A percentile compares a stretch with the other conserved stretches of the same genome.
Conservation (phyloP, 1,140 invertebrate genomes). For the Temnothorax nylanderi region DNA sequence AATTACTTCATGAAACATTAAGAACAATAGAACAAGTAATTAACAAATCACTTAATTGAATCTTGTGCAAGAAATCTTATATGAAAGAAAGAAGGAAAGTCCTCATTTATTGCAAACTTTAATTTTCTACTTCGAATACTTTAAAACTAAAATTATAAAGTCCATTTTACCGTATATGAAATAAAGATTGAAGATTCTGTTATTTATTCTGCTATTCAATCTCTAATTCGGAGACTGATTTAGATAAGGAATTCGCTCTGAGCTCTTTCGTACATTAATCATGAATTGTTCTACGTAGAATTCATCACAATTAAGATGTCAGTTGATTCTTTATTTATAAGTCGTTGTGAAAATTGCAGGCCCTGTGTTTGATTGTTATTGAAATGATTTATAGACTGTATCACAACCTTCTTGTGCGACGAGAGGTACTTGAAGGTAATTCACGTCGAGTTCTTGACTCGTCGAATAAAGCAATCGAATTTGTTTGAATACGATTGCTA, state of each 20-base stretch:
- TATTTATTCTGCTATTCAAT: conserved; percentile 1
- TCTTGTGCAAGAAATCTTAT: neutral
- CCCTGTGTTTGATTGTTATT: neutral
- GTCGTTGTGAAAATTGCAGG: neutral
- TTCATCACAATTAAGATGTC: neutral
- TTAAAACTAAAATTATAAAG: neutral
- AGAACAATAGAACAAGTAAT: neutral
- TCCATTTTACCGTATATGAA: neutral
- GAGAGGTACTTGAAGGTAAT: conserved; percentile 26
- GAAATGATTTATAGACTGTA: neutral
- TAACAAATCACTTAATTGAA: neutral
- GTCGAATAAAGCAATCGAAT: conserved; percentile 26
- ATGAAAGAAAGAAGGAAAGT: neutral
- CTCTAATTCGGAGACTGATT: neutral
- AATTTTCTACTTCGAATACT: neutral
- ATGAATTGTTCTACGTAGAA: neutral
- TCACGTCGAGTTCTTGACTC: neutral
- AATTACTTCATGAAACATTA: neutral
- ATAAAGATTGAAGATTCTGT: neutral
- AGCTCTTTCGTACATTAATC: neutral
- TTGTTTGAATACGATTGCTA: conserved; percentile 10
- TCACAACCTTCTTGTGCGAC: conserved; percentile 9
- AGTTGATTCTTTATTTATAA: neutral
- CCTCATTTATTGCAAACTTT: neutral
- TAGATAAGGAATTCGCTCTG: neutral